These are phyloP conservation scores for Corythornis madagascariensis DNA, from an alignment of 2,113 vertebrate species.

Conservation along the genomic window DNA sequence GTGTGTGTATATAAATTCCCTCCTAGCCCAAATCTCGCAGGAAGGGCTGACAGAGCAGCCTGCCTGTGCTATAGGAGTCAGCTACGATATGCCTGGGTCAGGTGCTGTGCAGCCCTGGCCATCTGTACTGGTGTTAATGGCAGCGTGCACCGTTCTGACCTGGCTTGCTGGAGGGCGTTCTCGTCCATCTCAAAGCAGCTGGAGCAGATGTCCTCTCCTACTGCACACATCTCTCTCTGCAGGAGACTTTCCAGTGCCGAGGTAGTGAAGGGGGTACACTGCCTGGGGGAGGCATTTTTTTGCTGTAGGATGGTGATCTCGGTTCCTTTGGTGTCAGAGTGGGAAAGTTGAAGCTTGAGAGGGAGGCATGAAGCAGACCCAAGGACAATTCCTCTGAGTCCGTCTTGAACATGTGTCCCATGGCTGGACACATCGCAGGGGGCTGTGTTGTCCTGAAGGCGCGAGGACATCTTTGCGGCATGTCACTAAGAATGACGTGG, in stretches of 20 bases:
- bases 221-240: neutral
- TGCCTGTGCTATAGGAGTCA: neutral
- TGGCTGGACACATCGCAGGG: neutral
- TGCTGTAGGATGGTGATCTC: neutral
- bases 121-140: neutral
- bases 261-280: fast-evolving
- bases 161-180: fast-evolving
- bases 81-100: neutral
- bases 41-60: neutral
- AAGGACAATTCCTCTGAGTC: slow-evolving; percentile 1
- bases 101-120: neutral
- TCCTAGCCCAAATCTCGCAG: neutral
- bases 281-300: fast-evolving
- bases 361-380: neutral
- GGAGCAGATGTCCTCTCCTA: neutral
- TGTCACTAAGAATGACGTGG: slow-evolving; percentile 1
- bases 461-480: neutral
- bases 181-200: neutral
- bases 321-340: neutral
- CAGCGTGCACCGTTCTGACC: neutral
- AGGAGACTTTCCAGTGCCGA: neutral
- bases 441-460: neutral
- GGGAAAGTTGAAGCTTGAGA: neutral
- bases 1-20: neutral
- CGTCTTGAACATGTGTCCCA: neutral